Percentiles rank a stretch among this genome's conserved stretches.
phyloP scores from a whole-genome alignment of 2,113 vertebrate genomes.

The Phaetusa simplex region DNA sequence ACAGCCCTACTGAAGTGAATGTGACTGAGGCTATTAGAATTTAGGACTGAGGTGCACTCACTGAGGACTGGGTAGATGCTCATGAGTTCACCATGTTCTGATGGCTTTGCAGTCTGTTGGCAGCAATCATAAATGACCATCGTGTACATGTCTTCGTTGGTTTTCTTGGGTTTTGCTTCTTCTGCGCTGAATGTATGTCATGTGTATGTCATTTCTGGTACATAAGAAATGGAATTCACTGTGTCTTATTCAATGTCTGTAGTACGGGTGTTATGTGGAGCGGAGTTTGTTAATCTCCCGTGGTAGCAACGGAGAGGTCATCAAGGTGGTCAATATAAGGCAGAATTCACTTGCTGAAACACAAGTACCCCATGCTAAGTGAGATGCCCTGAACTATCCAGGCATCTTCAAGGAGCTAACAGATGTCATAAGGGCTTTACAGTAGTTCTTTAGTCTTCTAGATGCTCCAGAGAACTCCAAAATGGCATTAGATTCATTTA shows the following conservation, averaged over 20 bases:
- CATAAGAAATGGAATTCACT: not conserved
- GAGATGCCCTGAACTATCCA: not conserved
- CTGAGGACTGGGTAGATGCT: not conserved
- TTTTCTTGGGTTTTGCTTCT: conserved; percentile 18
- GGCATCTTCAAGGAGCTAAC: not conserved
- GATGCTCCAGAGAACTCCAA: not conserved
- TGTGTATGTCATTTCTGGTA: conserved; percentile 3
- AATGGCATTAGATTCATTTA: not conserved
- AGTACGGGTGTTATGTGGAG: not conserved
- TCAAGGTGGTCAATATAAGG: not conserved
- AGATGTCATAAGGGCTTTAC: not conserved
- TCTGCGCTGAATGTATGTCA: conserved; percentile 29
- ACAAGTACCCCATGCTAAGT: not conserved
- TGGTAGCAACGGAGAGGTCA: not conserved
- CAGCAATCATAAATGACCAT: conserved; percentile 8
- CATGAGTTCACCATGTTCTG: not conserved
- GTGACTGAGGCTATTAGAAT: not conserved
- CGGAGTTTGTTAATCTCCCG: not conserved
- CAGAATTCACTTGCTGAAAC: not conserved
- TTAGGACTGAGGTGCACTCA: not conserved
- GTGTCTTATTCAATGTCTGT: not conserved
- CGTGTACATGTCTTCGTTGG: not conserved
- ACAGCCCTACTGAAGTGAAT: not conserved
- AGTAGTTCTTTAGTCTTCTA: not conserved
- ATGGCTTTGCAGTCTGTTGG: not conserved